Evolutionary conservation across 2,888 invertebrate genomes (phyloP), one percentile per base, ranked within the genome.

Genomic region (Papilio demoleus): DNA sequence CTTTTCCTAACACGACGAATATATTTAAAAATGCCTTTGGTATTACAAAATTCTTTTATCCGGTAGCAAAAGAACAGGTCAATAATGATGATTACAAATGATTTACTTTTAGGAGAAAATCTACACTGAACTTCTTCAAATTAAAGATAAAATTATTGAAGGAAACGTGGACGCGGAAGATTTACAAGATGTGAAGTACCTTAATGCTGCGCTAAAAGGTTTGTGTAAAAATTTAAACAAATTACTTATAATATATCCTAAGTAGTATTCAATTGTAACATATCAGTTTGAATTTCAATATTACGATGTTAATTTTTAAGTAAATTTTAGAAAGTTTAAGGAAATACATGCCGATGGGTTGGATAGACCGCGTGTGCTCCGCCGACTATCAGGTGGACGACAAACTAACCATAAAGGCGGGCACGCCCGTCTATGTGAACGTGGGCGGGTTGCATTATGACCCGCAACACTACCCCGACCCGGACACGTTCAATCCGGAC

Each of bases 401-500:
- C 3, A 72, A 73, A 0, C 67, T 81, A 5, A 77, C 72, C 0
- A 74, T 81, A 14, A 60, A 72, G 0, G 73, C 73, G 6, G 77
- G 78, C 0, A 79, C 78, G 0, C 80, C 80, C 0, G 71, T 86
- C 5, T 86, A 81, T 56, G 76, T 86, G 5, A 85, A 85, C 65
- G 77, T 72, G 2, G 70, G 70, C 0, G 86, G 83, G 12, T 78
- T 86, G 74, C 84, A 84, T 11, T 71, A 71, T 40, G 93, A 94
- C 74, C 84, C 93, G 0, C 77, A 88, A 14, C 89, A 88, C 77
- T 94, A 84, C 75, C 90, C 93, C 0, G 86, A 94, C 6, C 94
- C 94, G 0, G 73, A 81, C 0, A 86, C 83, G 70, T 94, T 94
- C 71, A 87, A 92, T 72, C 94, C 94, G 14, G 87, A 93, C 61